A percentile compares a stretch with the other conserved stretches of the same genome.
Evolutionary conservation across 2,888 invertebrate species (phyloP).

Genomic region (Nycteola revayana): DNA sequence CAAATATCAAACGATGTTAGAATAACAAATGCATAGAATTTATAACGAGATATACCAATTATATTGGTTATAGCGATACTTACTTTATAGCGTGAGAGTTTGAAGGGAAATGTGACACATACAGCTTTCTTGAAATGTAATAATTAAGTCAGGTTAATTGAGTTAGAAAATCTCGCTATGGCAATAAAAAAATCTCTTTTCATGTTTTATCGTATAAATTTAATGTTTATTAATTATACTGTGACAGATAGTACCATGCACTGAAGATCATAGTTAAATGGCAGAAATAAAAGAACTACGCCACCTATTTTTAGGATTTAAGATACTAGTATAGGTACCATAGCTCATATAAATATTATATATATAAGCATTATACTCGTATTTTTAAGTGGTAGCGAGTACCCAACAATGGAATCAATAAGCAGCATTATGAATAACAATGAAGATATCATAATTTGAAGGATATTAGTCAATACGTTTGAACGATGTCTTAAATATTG

Average conservation of each 20-base stretch:
- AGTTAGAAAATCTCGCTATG: background rate
- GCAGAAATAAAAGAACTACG: too few species aligned
- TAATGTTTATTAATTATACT: too few species aligned
- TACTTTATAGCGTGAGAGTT: conserved; percentile 32
- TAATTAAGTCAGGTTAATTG: conserved; percentile 6
- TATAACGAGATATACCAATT: conserved; percentile 38
- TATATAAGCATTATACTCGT: too few species aligned
- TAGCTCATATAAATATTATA: too few species aligned
- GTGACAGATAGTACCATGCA: too few species aligned
- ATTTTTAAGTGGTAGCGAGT: too few species aligned
- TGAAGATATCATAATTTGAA: conserved; percentile 23
- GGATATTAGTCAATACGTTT: conserved; percentile 11
- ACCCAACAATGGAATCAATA: conserved; percentile 33
- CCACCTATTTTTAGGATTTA: too few species aligned
- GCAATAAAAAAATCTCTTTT: too few species aligned
- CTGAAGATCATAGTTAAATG: too few species aligned
- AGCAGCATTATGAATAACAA: conserved; percentile 37
- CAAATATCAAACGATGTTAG: conserved; percentile 48
- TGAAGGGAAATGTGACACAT: conserved; percentile 29
- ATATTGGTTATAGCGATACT: conserved; percentile 31
- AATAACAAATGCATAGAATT: conserved; percentile 51
- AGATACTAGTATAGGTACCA: too few species aligned
- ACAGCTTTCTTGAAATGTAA: too few species aligned
- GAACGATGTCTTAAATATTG: conserved; percentile 1
- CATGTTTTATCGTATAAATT: too few species aligned